Percentiles rank a stretch among this genome's conserved stretches.
phyloP scores from a whole-genome alignment of 2,888 invertebrate genomes.

The Folsomia candida region DNA sequence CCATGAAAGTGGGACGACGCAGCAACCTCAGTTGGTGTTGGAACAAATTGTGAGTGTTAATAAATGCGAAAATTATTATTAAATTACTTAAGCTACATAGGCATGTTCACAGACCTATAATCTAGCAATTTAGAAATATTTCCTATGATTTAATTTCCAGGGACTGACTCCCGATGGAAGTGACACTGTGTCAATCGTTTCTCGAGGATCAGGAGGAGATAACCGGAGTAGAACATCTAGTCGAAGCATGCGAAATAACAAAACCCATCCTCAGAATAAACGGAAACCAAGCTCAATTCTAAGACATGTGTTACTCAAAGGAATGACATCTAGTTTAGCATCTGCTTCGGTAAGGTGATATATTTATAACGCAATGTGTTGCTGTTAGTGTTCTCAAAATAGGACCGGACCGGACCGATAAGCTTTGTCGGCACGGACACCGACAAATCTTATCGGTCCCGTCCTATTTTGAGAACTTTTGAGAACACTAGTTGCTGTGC shows the following conservation, averaged over 20 bases:
- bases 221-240: slow-evolving; percentile 51
- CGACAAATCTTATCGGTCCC: no score
- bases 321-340: slow-evolving; percentile 80
- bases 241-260: slow-evolving; percentile 35
- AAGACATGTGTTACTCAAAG: slow-evolving; percentile 77
- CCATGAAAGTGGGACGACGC: slow-evolving; percentile 22
- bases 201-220: slow-evolving; percentile 51
- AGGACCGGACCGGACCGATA: no score
- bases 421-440: no score
- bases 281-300: slow-evolving; percentile 64
- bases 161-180: slow-evolving; percentile 44
- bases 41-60: slow-evolving; percentile 25
- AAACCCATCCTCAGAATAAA: slow-evolving; percentile 19
- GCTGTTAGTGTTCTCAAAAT: not conserved
- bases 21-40: slow-evolving; percentile 10
- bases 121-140: slow-evolving; percentile 5
- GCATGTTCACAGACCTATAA: not conserved
- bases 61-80: no score
- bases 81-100: no score
- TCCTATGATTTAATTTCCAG: slow-evolving; percentile 25
- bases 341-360: slow-evolving; percentile 76
- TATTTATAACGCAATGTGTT: not conserved
- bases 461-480: not conserved
- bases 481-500: not conserved
- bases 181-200: slow-evolving; percentile 52